Evolutionary conservation across 1,140 invertebrate genomes (phyloP), one percentile per base, ranked within the genome.

Genomic region (Temnothorax longispinosus): DNA sequence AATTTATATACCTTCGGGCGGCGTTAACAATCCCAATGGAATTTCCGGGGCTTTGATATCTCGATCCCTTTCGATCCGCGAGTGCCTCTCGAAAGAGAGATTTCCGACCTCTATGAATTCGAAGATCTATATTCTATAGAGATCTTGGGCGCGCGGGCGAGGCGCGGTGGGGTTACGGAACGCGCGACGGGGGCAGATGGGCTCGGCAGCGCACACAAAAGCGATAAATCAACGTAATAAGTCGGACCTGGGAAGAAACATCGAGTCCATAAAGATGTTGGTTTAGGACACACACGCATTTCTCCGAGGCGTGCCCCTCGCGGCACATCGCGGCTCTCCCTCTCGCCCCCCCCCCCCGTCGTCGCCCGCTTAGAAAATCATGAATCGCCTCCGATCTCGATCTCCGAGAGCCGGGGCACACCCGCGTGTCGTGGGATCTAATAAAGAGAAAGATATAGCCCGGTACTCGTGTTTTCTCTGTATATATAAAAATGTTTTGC

Each of bases 151-250:
- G 27, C 27, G 27, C 27, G 27, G 27, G 27, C 27, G 27, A 27
- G 27, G 27, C 60, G 11, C 65, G 58, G 58, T 13, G 47, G 47
- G 54, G n/a, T 64, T 64, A 50, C 52, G 47, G 60, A 64, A 82
- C 52, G n/a, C 65, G 72, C 71, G 71, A 64, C 75, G 52, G 35
- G 44, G 78, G 69, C 78, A 82, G 80, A 85, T 89, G 80, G 85
- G 76, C 65, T 60, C n/a, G 65, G 82, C 41, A 62, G 75, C 56
- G 80, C 65, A 86, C 47, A 86, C 86, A 90, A 91, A 89, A 90
- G 80, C 91, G 88, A 91, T 91, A 91, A 91, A 91, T 91, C 91
- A 91, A 91, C 78, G 91, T 90, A 91, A 91, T 91, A 91, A 91
- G 88, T 85, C 64, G 77, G 77, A 18, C 60, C 58, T 64, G 86